Conservation (phyloP, 2,797 vertebrate genomes). For the Morelia viridis region DNA sequence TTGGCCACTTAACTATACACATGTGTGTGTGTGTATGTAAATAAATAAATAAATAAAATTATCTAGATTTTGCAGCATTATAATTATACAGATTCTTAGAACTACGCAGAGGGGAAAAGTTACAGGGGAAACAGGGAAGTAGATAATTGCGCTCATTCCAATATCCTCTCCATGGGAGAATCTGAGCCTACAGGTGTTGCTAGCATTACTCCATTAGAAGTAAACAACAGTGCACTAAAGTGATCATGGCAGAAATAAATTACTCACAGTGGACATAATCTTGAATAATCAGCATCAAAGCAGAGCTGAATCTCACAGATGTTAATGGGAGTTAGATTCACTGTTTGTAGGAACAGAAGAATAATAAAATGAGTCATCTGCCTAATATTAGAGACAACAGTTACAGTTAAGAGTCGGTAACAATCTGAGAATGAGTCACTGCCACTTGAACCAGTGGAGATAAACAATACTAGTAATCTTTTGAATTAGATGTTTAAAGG, state of each 20-base stretch:
- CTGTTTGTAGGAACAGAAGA: constrained; percentile 43
- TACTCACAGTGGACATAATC: constrained; percentile 35
- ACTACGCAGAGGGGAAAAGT: neutral
- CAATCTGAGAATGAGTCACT: constrained; percentile 52
- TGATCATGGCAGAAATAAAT: constrained; percentile 46
- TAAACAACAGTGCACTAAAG: constrained; percentile 40
- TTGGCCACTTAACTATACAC: too few relatives aligned
- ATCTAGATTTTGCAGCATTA: neutral
- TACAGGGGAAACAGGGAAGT: neutral
- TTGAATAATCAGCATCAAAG: constrained; percentile 25
- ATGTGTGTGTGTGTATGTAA: too few relatives aligned
- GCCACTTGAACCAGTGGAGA: constrained; percentile 41
- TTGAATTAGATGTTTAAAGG: constrained; percentile 22
- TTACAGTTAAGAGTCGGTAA: constrained; percentile 51
- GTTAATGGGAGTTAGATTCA: constrained; percentile 49
- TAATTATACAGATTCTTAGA: neutral
- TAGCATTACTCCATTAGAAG: constrained; percentile 11
- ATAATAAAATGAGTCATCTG: constrained; percentile 57
- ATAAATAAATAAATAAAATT: too few relatives aligned
- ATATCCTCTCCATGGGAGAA: constrained; percentile 1
- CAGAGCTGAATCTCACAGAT: constrained; percentile 46
- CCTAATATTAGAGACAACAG: constrained; percentile 62
- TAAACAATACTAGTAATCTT: constrained; percentile 38
- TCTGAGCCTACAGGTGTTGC: neutral
- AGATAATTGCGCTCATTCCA: neutral